Evolutionary conservation across 2,888 invertebrate species (phyloP), one percentile per base, ranked within the genome.

Genomic region (Lymantria monacha): DNA sequence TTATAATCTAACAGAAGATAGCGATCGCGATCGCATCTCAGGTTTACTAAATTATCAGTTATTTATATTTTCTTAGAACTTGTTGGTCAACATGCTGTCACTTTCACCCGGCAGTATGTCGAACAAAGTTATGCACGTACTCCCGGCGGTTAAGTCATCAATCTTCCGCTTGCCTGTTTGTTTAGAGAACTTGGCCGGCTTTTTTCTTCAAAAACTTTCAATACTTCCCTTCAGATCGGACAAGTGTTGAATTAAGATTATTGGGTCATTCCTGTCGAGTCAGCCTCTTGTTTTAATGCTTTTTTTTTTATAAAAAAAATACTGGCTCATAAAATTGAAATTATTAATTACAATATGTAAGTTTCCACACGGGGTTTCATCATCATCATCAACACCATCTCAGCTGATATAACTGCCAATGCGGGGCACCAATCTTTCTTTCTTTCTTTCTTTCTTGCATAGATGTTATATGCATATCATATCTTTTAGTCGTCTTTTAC

Each of bases 81-180:
- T 30, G 10, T 42, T 9, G 11, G 38, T 51, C 40, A 57, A 56
- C 46, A 51, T 40, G 61, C 53, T 54, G 46, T 53, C 42, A 9
- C 0, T 30, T 5, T 22, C 7, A 2, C 0, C 33, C 9, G 9
- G 0, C 59, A n/a, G 57, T 77, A 48, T 70, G 66, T 74, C 51
- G 9, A 11, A 44, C 46, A 59, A 62, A 73, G 69, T 59, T 59
- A 61, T 70, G 74, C 76, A 71, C 70, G 70, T 76, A 63, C 66
- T 55, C 59, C 55, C 52, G 46, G 63, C 74, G 79, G 79, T 77
- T 70, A 76, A 81, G 76, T 70, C 79, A 84, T 84, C 84, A 84
- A 84, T 84, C 84, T 82, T 74, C 61, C 47, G 58, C 57, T 65
- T 68, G 47, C 47, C 60, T 74, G 78, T 78, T 83, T 85, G 85